Base-by-base conservation (phyloP, 92 coral and sea anemone genomes). In the Porites cylindrica region DNA sequence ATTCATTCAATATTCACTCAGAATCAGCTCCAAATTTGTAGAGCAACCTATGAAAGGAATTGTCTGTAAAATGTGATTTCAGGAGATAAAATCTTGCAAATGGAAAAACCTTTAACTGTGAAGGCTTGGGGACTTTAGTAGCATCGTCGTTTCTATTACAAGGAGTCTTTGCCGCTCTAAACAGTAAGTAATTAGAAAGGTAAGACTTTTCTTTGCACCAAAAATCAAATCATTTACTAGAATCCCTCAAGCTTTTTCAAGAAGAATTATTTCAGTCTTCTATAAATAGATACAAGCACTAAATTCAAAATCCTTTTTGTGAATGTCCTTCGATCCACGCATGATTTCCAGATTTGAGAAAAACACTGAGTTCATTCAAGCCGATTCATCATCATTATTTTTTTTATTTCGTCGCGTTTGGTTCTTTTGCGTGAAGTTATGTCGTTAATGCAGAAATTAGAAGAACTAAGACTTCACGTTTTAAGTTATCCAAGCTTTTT, bases 1-100 rank as follows among this genome's bases (percentile, higher is more conserved):
- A 72, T 60, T 72, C 60, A 73, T 38, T 62, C 16, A 23, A 75
- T 73, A 83, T 73, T 62, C 61, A 23, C 19, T 73, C 51, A n/a
- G 51, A 59, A 47, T 38, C 70, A 83, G 20, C 72, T 61, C 72
- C 53, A 83, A 47, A 73, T 61, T 61, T 21, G 23, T 24, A 6
- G 23, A 81, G 76, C 17, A 54, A 21, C 51, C 19, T 63, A 75
- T 83, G 63, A 65, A n/a, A 23, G 64, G 10, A 61, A 20, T 83
- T 10, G 47, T 20, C 51, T 50, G 7, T 20, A 64, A 75, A 72
- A 80, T 1, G 72, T 61, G 82, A 78, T 61, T 61, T 63, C 29
- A 9, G 60, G 2, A 50, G 82, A 78, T 78, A 78, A 78, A 38
- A 52, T 52, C 24, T 62, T 12, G 23, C 50, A 29, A 17, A 43